Base-by-base conservation (phyloP, 2,797 vertebrate genomes). In the Pseudochromis fuscus region DNA sequence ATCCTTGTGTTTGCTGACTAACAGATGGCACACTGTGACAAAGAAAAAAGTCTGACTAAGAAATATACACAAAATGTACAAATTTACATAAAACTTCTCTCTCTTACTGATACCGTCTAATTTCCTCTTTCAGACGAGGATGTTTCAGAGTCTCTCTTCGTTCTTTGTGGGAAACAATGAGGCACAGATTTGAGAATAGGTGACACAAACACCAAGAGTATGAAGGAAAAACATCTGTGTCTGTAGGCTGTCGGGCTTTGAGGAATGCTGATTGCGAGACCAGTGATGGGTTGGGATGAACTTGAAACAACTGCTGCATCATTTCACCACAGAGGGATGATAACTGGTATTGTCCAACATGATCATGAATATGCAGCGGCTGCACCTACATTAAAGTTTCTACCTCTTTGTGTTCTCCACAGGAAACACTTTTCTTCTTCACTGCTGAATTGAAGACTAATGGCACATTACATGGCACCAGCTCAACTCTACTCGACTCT, bases 11-110 rank as follows among this genome's bases (percentile, higher is more conserved):
- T 27, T 46, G 24, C 19, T 67, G 37, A 24, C 25, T 56, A 31
- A 58, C 58, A 62, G 63, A 50, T 49, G 53, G 38, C n/a, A 10
- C 8, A 11, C 15, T 58, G 8, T 33, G 24, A 40, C 28, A 57
- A 21, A 31, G 42, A 49, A 38, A 30, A 28, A 50, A 3, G 8
- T 3, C 4, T 7, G 27, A 12, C 0, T 18, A 21, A 56, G 11
- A 60, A 42, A 59, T 13, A 9, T 7, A 30, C 10, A 51, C 23
- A 15, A 25, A 68, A 51, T 23, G 13, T 8, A 42, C 18, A 42
- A 3, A 53, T 52, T 18, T 31, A 52, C 23, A 62, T 57, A 23
- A 42, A 30, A 30, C 12, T 25, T 24, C 12, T 13, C 2, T 49
- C 21, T 15, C 12, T 28, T 4, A 6, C 25, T 24, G 3, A 19